These are phyloP conservation scores for Gephyroberyx darwinii DNA, from an alignment of 2,797 vertebrate species.

Conservation along the genomic window DNA sequence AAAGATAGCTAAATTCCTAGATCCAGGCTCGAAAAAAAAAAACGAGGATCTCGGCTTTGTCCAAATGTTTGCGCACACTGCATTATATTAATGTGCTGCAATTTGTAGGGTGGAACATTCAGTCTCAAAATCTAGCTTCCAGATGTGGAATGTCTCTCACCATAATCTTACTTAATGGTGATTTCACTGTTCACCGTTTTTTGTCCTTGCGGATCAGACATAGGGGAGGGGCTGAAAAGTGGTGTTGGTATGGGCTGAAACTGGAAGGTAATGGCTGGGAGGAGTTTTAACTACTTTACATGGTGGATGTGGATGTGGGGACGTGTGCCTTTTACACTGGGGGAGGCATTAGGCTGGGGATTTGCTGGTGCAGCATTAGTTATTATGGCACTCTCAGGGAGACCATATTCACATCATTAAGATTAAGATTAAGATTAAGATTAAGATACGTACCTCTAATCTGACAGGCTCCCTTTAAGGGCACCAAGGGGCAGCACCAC, in stretches of 20 bases:
- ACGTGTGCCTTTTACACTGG: slow-evolving; percentile 22
- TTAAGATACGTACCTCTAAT: too few relatives aligned
- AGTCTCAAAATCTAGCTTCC: not conserved
- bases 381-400: slow-evolving; percentile 44
- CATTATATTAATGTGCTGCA: not conserved
- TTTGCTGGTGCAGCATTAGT: slow-evolving; percentile 47
- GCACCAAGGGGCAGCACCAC: slow-evolving; percentile 2
- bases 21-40: too few relatives aligned
- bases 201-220: not conserved
- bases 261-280: not conserved
- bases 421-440: too few relatives aligned
- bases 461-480: slow-evolving; percentile 7
- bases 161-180: slow-evolving; percentile 8
- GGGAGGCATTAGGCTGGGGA: slow-evolving; percentile 35
- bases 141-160: not conserved
- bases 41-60: too few relatives aligned
- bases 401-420: slow-evolving; percentile 22
- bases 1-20: too few relatives aligned
- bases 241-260: not conserved
- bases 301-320: slow-evolving; percentile 10
- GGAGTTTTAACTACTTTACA: not conserved
- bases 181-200: not conserved
- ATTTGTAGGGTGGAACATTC: not conserved
- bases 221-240: not conserved
- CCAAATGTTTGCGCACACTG: too few relatives aligned